Evolutionary conservation across 2,797 vertebrate species (phyloP), one percentile per base, ranked within the genome.

Genomic region (Otolemur crassicaudatus): DNA sequence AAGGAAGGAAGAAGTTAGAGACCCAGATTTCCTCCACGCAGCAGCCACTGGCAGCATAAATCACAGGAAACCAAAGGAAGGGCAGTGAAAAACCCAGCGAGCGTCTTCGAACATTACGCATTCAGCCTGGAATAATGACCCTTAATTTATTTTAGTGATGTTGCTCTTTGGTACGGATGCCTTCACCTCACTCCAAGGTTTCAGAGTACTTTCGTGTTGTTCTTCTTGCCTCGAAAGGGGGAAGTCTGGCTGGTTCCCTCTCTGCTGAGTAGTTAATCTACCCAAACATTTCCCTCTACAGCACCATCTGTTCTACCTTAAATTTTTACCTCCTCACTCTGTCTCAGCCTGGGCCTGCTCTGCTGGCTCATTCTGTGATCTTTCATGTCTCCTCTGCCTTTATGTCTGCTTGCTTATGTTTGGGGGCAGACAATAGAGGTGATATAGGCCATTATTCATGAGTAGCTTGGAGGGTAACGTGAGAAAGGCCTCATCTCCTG

Each of bases 401-500:
- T 98, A 98, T 98, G 98, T 98, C 98, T 97, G 95, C 95, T 98
- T 99, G 99, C 98, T 99, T 99, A 98, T 98, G 98, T 98, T 98
- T 97, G 85, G 97, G 95, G 97, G 97, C 96, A 99, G 98, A 99
- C 99, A 99, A 99, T 98, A 98, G 99, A 99, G 98, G 98, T 98
- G 98, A 98, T 98, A 97, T 98, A 98, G 98, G 97, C 98, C 98
- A 98, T 98, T 98, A 99, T 98, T 98, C 98, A 99, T 98, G 98
- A 98, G 97, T 86, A 98, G 98, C 98, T 99, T 99, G 99, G 98
- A 99, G 99, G 99, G 98, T 98, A 99, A 99, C 98, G 99, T 99
- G 99, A 99, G 99, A 99, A 99, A 98, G 98, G 98, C 98, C 99
- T 99, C 99, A 99, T 99, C 99, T 99, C 98, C 99, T 99, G 99